Conservation (phyloP, 2,888 invertebrate genomes). For the Argynnis bischoffii region DNA sequence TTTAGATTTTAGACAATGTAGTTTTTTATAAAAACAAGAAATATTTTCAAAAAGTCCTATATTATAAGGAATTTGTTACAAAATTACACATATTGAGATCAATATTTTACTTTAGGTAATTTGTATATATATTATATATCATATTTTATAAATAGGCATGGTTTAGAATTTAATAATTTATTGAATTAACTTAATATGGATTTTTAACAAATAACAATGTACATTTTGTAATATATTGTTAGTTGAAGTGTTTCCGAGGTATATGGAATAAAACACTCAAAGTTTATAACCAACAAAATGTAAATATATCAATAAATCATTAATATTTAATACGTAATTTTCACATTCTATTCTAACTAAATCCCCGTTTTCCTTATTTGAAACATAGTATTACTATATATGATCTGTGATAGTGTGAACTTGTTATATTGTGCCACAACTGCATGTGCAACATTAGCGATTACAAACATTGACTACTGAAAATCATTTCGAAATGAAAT, state of each 20-base stretch:
- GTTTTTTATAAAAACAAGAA: not conserved
- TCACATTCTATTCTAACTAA: constrained; percentile 6
- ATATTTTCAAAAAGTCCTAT: not conserved
- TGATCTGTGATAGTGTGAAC: too few relatives aligned
- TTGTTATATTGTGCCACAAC: not conserved
- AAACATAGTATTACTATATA: not conserved
- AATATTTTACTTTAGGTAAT: too few relatives aligned
- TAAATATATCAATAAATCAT: constrained; percentile 7
- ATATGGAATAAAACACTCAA: not conserved
- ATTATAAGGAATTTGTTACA: too few relatives aligned
- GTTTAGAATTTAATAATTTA: not conserved
- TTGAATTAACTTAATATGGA: not conserved
- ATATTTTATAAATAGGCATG: too few relatives aligned
- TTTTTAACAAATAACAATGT: constrained; percentile 1
- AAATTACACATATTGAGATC: too few relatives aligned
- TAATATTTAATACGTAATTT: not conserved
- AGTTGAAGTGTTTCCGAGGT: not conserved
- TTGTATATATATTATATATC: too few relatives aligned
- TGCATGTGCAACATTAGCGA: not conserved
- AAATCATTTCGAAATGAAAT: too few relatives aligned
- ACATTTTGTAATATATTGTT: constrained; percentile 7
- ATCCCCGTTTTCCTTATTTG: not conserved
- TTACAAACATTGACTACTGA: too few relatives aligned
- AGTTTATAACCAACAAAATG: not conserved
- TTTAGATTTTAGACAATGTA: constrained; percentile 20